Evolutionary conservation across 2,888 invertebrate species (phyloP).

Genomic region (Zaprionus lineosus): DNA sequence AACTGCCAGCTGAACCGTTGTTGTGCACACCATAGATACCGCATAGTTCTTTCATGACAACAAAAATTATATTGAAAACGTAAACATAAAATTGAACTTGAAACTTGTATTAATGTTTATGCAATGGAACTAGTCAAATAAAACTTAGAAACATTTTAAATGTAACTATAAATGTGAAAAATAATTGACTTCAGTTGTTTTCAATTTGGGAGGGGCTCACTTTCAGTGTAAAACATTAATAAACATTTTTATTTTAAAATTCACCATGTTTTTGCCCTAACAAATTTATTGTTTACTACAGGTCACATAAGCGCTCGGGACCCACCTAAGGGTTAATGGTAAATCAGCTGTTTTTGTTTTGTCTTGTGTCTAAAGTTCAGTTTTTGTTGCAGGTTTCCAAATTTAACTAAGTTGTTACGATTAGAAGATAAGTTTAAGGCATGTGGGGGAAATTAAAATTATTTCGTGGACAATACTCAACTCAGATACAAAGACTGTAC

Average conservation of each 20-base stretch:
- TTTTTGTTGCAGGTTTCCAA: neutral
- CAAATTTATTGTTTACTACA: neutral
- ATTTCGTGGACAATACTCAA: constrained; percentile 1
- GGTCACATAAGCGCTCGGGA: neutral
- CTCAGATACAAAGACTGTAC: constrained; percentile 21
- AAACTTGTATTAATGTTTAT: constrained; percentile 78
- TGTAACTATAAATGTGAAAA: constrained; percentile 75
- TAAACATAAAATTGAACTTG: constrained; percentile 55
- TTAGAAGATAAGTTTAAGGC: constrained; percentile 5
- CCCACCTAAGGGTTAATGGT: constrained; percentile 30
- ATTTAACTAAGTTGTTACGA: neutral
- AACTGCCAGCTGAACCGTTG: constrained; percentile 60
- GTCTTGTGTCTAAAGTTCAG: constrained; percentile 25
- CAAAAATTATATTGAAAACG: constrained; percentile 42
- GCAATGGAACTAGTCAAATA: constrained; percentile 80
- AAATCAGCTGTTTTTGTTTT: constrained; percentile 37
- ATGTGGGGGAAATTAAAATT: constrained; percentile 21
- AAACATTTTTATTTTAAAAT: neutral
- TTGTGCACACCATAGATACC: constrained; percentile 22
- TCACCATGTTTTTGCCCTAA: neutral
- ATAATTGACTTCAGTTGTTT: constrained; percentile 10
- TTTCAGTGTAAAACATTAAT: neutral
- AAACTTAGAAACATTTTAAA: constrained; percentile 79
- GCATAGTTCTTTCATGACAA: constrained; percentile 49
- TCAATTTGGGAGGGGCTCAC: constrained; percentile 7